These are phyloP conservation scores for Crepidodera aurea DNA, from an alignment of 2,888 invertebrate genomes.

Conservation along the genomic window DNA sequence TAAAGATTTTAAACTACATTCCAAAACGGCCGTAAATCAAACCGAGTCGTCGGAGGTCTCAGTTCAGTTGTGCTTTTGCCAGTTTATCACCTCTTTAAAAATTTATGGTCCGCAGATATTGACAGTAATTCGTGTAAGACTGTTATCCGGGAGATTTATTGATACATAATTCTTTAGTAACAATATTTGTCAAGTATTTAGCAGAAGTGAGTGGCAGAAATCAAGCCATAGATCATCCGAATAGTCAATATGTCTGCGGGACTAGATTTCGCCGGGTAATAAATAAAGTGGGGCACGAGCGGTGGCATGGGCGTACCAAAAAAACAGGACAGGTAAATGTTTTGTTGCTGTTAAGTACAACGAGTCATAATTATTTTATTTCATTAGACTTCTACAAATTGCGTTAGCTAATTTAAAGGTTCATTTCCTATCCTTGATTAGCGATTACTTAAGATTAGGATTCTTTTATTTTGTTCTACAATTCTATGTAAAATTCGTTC, in stretches of 20 bases:
- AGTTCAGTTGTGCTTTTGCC: conserved; percentile 40
- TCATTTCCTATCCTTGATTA: no score
- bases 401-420: no score
- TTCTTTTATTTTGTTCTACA: no score
- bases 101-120: conserved; percentile 58
- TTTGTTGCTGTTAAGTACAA: no score
- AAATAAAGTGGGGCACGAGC: conserved; percentile 50
- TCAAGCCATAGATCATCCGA: conserved; percentile 59
- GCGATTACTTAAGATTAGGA: no score
- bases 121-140: conserved; percentile 60
- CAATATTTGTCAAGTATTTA: conserved; percentile 61
- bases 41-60: conserved; percentile 37
- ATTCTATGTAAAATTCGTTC: no score
- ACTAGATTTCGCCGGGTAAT: conserved; percentile 54
- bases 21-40: conserved; percentile 48
- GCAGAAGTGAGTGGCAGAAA: conserved; percentile 56
- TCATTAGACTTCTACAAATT: no score
- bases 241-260: conserved; percentile 59
- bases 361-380: no score
- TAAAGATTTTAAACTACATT: conserved; percentile 47
- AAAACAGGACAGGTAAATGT: no score
- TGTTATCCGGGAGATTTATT: conserved; percentile 60
- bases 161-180: conserved; percentile 61
- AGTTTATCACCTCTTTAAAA: conserved; percentile 44
- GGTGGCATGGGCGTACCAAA: background rate